These are phyloP conservation scores for Porites rus DNA, from an alignment of 92 coral and sea anemone species.

Conservation along the genomic window DNA sequence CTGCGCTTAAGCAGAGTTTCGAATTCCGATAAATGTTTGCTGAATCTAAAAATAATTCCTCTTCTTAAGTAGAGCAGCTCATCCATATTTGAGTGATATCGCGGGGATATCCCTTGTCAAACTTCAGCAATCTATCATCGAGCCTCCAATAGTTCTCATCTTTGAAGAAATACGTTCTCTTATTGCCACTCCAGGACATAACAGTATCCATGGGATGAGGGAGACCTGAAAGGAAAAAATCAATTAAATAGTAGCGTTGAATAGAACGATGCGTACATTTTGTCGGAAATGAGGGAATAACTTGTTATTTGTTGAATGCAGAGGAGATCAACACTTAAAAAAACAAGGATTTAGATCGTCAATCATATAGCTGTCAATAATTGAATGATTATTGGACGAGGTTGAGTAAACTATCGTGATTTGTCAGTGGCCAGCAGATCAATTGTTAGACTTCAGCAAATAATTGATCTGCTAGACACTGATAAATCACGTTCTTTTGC, in stretches of 20 bases:
- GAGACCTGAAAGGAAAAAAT: slow-evolving; percentile 31
- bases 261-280: neutral
- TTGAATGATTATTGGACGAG: too few relatives aligned
- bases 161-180: slow-evolving; percentile 84
- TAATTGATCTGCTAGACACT: too few relatives aligned
- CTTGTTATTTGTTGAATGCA: neutral
- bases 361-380: too few relatives aligned
- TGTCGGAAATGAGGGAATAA: neutral
- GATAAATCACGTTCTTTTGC: too few relatives aligned
- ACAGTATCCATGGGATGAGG: slow-evolving; percentile 75
- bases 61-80: slow-evolving; percentile 2
- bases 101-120: slow-evolving; percentile 62
- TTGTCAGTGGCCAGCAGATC: too few relatives aligned
- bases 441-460: too few relatives aligned
- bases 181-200: slow-evolving; percentile 88
- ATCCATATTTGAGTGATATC: slow-evolving; percentile 61
- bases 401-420: too few relatives aligned
- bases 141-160: slow-evolving; percentile 72
- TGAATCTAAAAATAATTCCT: too few relatives aligned
- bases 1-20: too few relatives aligned
- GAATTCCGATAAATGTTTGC: too few relatives aligned
- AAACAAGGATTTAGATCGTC: too few relatives aligned
- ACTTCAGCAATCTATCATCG: slow-evolving; percentile 35
- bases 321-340: neutral
- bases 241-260: neutral